Evolutionary conservation across 2,113 vertebrate species (phyloP).

Genomic region (Anhinga anhinga): DNA sequence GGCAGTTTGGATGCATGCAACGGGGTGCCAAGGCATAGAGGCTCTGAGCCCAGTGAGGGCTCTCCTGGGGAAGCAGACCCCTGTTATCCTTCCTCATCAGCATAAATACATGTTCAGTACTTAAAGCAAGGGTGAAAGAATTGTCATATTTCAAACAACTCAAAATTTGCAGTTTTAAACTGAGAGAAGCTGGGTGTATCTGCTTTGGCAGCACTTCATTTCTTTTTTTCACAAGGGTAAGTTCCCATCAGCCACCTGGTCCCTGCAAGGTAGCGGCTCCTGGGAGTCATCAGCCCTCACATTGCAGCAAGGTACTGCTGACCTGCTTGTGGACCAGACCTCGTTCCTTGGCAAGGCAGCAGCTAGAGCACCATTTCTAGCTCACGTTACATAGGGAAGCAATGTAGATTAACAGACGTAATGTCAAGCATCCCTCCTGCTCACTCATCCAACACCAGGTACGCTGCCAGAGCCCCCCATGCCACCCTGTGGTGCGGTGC

Average conservation of each 20-base stretch:
- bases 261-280: neutral
- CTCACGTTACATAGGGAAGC: neutral
- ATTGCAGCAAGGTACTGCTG: neutral
- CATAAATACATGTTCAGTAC: neutral
- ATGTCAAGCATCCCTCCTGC: too few relatives aligned
- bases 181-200: neutral
- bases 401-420: fast-evolving
- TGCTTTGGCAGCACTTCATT: neutral
- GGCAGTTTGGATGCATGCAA: neutral
- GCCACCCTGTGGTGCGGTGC: neutral
- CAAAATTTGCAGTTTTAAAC: neutral
- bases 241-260: neutral
- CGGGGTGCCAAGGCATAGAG: neutral
- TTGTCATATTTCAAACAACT: neutral
- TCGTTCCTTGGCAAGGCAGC: neutral
- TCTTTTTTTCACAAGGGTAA: neutral
- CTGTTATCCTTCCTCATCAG: neutral
- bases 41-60: neutral
- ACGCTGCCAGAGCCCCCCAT: fast-evolving
- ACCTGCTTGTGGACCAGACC: neutral
- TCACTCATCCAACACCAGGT: neutral
- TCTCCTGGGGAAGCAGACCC: neutral
- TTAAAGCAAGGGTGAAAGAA: neutral
- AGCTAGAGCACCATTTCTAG: neutral
- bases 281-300: neutral